Evolutionary conservation across 2,113 vertebrate genomes (phyloP), one percentile per base, ranked within the genome.

Genomic region (Otus sunia): DNA sequence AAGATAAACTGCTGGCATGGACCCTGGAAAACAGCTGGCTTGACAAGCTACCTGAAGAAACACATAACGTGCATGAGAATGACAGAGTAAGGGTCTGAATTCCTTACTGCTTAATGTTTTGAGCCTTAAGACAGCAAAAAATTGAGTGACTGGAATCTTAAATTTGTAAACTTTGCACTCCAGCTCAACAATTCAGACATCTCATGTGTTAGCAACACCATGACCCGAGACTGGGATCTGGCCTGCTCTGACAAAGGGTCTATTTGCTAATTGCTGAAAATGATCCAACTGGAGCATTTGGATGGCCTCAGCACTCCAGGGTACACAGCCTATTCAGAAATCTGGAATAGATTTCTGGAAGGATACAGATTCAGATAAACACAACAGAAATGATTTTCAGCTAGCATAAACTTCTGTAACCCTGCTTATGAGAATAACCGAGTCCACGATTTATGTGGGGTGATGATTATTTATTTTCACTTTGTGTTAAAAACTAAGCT

Each of bases 151-250:
- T 69, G 13, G 43, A 69, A 67, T 76, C 29, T 45, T 79, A 29
- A 43, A 27, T 66, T 41, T 27, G 3, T 73, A 55, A 58, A 50
- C 11, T 67, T 67, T 9, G 4, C 6, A 2, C 8, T 71, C 60
- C 17, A 64, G 29, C 64, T 75, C 30, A 87, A 7, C 10, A 13
- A 82, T 75, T 90, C 58, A 76, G n/a, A n/a, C 3, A 2, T 37
- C 26, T 68, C 0, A 0, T 29, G 6, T 62, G 18, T 52, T 27
- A 56, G 27, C 25, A 81, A 20, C 8, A 12, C 0, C 0, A 62
- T 43, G 36, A 55, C 60, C 39, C 75, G 52, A 75, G 60, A 39
- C 36, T 77, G 83, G 14, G 30, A 29, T 55, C 76, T 92, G 63
- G 47, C 39, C 52, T 83, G 0, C 43, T 84, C 56, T 86, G 50